Evolutionary conservation across 2,113 vertebrate species (phyloP), one percentile per base, ranked within the genome.

Genomic region (Hyperopisus bebe): DNA sequence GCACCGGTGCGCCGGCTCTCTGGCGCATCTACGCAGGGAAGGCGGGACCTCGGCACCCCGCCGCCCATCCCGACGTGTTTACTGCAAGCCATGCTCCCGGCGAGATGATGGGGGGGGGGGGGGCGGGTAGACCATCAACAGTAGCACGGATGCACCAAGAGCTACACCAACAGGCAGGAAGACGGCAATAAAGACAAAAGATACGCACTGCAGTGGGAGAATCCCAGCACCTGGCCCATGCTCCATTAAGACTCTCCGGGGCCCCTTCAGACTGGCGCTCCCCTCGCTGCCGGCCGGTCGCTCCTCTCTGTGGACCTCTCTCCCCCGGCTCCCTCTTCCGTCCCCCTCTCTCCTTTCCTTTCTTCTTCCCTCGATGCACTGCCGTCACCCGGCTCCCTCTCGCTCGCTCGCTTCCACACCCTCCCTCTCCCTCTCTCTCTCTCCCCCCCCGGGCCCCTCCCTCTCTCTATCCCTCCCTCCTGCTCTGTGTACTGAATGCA

Each of bases 151-250:
- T 47, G 90, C 83, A 62, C 51, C 44, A 88, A 90, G 44, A 87
- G 66, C 92, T 84, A 87, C 24, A 84, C 89, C 87, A 27, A 55
- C 39, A 90, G 44, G 47, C 82, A 88, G 88, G 89, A 47, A 88
- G 53, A 51, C 21, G 3, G 66, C 21, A 84, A 86, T 11, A 42
- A 50, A 88, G 19, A 89, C 51, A 90, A 92, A 92, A 84, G 88
- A 85, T 80, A 92, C 91, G 93, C 87, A 96, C 96, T 95, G 95
- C 96, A 96, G 92, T 96, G 95, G 94, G 96, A 95, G 94, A 96
- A 96, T 95, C 96, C 96, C 96, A 96, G 93, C 95, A 96, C 94
- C 96, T 96, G 96, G 94, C 96, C 96, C 96, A 96, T 96, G 90
- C 96, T 96, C 96, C 96, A 96, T 96, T 93, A 95, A 96, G 95